These are phyloP conservation scores for Galerucella calmariensis DNA, from an alignment of 2,888 invertebrate genomes.

Conservation along the genomic window DNA sequence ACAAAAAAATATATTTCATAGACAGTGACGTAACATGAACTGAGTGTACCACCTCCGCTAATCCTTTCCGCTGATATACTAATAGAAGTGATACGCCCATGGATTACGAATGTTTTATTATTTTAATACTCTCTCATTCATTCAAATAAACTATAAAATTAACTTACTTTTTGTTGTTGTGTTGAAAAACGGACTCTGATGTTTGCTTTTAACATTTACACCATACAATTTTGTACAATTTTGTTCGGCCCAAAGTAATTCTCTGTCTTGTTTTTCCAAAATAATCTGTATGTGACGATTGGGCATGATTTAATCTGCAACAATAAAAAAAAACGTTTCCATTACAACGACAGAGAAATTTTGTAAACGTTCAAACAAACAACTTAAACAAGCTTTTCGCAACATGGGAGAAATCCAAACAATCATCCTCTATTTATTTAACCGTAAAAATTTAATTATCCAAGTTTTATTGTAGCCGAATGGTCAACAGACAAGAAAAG, in stretches of 20 bases:
- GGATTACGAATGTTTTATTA: too few species aligned
- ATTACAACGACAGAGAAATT: neutral
- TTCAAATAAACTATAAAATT: too few species aligned
- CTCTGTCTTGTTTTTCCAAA: conserved; percentile 45
- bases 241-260: conserved; percentile 39
- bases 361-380: neutral
- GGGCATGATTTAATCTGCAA: conserved; percentile 43
- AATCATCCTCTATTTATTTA: too few species aligned
- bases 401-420: too few species aligned
- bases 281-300: conserved; percentile 45
- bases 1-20: neutral
- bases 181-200: conserved; percentile 41
- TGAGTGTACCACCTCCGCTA: too few species aligned
- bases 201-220: conserved; percentile 35
- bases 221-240: conserved; percentile 47
- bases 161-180: conserved; percentile 41
- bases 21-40: too few species aligned
- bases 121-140: too few species aligned
- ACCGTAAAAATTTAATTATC: too few species aligned
- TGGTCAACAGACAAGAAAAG: too few species aligned
- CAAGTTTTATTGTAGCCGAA: too few species aligned
- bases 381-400: neutral
- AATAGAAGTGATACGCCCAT: too few species aligned
- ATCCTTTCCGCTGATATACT: too few species aligned
- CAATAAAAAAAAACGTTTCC: neutral